phyloP scores from a whole-genome alignment of 2,888 invertebrate genomes.

The Lycophotia porphyrea region DNA sequence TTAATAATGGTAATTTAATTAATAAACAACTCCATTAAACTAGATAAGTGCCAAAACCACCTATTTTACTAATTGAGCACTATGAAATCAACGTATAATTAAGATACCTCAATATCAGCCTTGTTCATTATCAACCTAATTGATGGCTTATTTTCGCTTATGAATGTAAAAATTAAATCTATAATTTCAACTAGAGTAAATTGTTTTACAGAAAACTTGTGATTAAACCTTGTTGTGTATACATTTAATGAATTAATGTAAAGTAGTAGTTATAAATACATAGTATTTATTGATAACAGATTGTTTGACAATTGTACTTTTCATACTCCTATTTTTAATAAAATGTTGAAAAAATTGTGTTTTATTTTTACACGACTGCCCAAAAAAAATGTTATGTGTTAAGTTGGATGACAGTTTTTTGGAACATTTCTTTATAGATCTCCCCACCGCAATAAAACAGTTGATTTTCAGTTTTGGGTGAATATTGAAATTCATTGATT shows the following conservation, averaged over 20 bases:
- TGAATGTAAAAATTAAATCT: background rate
- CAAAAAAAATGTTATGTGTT: no score
- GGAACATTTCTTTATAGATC: no score
- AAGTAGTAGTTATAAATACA: conserved; percentile 50
- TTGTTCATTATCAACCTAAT: background rate
- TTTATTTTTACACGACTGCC: background rate
- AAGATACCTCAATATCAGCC: background rate
- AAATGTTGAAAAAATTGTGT: conserved; percentile 39
- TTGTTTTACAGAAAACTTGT: conserved; percentile 23
- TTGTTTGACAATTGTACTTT: conserved; percentile 58
- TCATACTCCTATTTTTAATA: conserved; percentile 61
- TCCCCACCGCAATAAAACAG: no score
- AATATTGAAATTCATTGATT: no score
- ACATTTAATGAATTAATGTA: conserved; percentile 40
- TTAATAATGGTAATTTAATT: background rate
- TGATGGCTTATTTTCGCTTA: background rate
- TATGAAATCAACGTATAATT: background rate
- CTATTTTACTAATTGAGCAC: conserved; percentile 1
- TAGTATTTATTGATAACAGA: conserved; percentile 58
- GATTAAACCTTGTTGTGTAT: conserved; percentile 36
- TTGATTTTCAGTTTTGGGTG: no score
- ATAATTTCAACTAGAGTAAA: background rate
- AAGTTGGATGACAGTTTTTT: no score
- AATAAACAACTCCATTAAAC: background rate
- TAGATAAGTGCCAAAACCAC: conserved; percentile 42